These are phyloP conservation scores for Ctenochaetus hawaiiensis DNA, from an alignment of 2,797 vertebrate genomes.

Conservation along the genomic window DNA sequence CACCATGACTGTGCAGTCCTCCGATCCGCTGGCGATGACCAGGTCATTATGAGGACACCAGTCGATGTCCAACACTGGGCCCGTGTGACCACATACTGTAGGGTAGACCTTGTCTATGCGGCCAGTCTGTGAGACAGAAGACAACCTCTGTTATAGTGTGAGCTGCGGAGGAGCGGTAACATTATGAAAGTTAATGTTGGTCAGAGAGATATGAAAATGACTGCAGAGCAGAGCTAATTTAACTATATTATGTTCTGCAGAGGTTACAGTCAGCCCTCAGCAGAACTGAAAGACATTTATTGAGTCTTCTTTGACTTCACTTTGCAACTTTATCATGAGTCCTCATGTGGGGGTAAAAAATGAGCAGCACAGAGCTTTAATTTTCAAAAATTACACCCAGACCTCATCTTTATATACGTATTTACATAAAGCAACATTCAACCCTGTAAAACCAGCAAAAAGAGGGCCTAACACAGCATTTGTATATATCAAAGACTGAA, in stretches of 20 bases:
- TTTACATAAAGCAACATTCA: no score
- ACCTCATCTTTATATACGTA: no score
- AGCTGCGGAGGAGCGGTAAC: conserved; percentile 11
- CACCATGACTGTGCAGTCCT: conserved; percentile 98
- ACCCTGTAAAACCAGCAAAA: no score
- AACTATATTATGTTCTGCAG: neutral
- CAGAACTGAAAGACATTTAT: neutral
- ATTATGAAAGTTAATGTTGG: neutral
- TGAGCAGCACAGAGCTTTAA: no score
- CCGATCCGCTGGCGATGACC: conserved; percentile 96
- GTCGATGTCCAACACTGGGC: conserved; percentile 96
- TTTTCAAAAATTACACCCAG: no score
- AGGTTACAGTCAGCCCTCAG: neutral
- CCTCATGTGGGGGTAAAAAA: no score
- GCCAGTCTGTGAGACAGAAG: conserved; percentile 86
- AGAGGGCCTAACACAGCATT: no score
- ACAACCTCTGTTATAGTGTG: conserved; percentile 14
- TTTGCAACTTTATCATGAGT: no score
- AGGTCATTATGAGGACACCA: conserved; percentile 98
- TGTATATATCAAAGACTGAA: no score
- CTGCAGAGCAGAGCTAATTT: neutral
- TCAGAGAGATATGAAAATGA: conserved; percentile 43
- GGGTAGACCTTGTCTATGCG: conserved; percentile 98
- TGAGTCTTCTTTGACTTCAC: no score
- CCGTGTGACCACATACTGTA: conserved; percentile 97